Conservation (phyloP, 2,797 vertebrate genomes). For the Chromis chromis region DNA sequence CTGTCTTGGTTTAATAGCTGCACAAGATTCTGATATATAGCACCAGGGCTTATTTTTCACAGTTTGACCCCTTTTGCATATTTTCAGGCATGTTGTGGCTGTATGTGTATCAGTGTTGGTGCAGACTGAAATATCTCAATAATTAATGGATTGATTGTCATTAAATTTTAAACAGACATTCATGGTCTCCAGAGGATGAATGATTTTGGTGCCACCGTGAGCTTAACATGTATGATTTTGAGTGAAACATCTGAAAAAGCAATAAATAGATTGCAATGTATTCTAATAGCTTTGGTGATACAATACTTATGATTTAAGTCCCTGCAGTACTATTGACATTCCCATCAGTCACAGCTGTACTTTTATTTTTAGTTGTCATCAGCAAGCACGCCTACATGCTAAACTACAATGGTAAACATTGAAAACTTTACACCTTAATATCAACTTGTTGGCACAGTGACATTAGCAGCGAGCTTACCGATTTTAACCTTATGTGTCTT, state of each 20-base stretch:
- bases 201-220: not conserved
- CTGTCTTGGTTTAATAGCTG: constrained; percentile 37
- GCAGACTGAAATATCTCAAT: not conserved
- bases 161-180: constrained; percentile 7
- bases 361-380: not conserved
- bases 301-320: not conserved
- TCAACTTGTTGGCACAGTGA: not conserved
- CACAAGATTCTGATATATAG: constrained; percentile 22
- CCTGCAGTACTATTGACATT: not conserved
- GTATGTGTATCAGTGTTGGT: not conserved
- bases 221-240: not conserved
- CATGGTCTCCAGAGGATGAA: not conserved
- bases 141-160: not conserved
- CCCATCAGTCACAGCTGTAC: not conserved
- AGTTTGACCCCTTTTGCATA: constrained; percentile 2
- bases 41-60: constrained; percentile 2
- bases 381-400: not conserved
- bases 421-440: not conserved
- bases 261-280: not conserved
- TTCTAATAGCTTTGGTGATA: not conserved
- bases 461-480: not conserved
- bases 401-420: not conserved
- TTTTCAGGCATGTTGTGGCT: constrained; percentile 3
- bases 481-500: not conserved
- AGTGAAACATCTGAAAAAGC: not conserved